Percentiles rank a stretch among this genome's conserved stretches.
Evolutionary conservation across 2,113 vertebrate species (phyloP).

Genomic region (Salvator merianae): DNA sequence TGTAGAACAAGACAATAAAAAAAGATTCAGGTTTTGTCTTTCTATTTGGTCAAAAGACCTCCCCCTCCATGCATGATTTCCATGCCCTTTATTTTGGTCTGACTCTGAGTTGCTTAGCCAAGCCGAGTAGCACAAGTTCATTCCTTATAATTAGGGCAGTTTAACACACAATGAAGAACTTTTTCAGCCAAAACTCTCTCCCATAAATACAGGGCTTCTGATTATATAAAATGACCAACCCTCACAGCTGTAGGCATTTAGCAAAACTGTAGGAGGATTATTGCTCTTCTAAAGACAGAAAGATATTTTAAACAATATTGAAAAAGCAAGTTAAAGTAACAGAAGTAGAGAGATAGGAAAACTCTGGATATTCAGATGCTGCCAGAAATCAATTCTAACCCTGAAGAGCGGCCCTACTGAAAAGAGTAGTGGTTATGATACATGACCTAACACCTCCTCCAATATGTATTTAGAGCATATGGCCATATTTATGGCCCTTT

Average conservation of each 20-base stretch:
- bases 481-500: no score
- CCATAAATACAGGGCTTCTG: no score
- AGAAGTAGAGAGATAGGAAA: neutral
- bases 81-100: no score
- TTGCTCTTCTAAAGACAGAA: neutral
- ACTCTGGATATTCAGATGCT: neutral
- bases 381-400: neutral
- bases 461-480: no score
- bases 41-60: no score
- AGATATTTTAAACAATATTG: neutral
- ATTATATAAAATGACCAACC: no score
- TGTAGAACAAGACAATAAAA: no score
- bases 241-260: neutral
- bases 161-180: neutral
- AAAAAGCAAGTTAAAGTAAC: neutral
- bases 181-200: no score
- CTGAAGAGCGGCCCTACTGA: neutral
- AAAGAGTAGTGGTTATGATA: neutral
- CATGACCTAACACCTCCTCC: neutral
- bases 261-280: neutral
- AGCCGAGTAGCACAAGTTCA: neutral
- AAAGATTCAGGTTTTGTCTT: no score
- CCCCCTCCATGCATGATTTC: no score
- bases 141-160: neutral
- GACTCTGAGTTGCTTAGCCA: no score